A percentile compares a stretch with the other conserved stretches of the same genome.
Evolutionary conservation across 2,797 vertebrate genomes (phyloP).

Genomic region (Tokudaia muenninki): DNA sequence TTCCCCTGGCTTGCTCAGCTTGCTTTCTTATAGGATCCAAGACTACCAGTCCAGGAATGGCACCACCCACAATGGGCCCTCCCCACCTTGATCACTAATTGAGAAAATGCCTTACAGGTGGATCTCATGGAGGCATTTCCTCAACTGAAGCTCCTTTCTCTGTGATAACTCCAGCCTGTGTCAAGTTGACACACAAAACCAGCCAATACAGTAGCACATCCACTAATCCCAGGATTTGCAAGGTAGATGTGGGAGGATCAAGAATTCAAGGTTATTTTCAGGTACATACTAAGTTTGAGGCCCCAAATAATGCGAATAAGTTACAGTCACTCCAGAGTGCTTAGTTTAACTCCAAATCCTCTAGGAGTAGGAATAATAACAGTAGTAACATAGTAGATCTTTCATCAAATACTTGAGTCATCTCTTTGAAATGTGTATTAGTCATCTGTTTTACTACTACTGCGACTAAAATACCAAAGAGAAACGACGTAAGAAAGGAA

Average conservation of each 20-base stretch:
- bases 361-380: background rate
- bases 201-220: no score
- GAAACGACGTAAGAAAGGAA: background rate
- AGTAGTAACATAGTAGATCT: background rate
- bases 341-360: background rate
- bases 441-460: background rate
- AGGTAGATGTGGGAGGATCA: background rate
- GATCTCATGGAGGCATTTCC: no score
- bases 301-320: background rate
- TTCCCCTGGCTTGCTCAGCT: no score
- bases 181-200: no score
- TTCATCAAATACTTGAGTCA: background rate
- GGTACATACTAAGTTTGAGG: background rate
- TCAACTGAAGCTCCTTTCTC: no score
- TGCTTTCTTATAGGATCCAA: no score
- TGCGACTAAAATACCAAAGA: background rate
- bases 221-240: background rate
- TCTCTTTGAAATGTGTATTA: conserved; percentile 6
- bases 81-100: no score
- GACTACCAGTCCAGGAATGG: no score
- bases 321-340: background rate
- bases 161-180: no score
- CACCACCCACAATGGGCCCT: no score
- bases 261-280: background rate
- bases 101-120: no score